phyloP scores from a whole-genome alignment of 1,140 invertebrate species.

The Plodia interpunctella region DNA sequence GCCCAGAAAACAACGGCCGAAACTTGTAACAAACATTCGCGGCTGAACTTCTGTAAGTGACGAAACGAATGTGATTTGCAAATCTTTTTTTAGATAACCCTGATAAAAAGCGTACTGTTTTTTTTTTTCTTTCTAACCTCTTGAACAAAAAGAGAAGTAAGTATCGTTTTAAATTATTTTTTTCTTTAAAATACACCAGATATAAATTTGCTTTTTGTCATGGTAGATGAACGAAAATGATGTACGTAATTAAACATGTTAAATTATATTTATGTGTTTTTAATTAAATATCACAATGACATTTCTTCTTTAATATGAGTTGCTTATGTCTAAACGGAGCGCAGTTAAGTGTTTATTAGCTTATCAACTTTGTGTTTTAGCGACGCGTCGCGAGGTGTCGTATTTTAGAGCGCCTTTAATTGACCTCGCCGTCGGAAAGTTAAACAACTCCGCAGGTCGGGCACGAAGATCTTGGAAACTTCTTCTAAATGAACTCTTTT shows the following conservation, averaged over 20 bases:
- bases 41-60: not conserved
- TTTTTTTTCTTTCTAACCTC: too few relatives aligned
- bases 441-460: not conserved
- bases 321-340: not conserved
- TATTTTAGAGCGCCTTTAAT: not conserved
- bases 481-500: not conserved
- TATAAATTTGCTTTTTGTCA: too few relatives aligned
- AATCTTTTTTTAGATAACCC: not conserved
- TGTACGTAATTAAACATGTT: too few relatives aligned
- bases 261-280: too few relatives aligned
- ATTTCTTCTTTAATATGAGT: too few relatives aligned
- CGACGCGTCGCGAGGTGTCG: not conserved
- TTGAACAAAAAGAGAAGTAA: too few relatives aligned
- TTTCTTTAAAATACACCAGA: too few relatives aligned
- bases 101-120: too few relatives aligned
- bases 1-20: constrained; percentile 35
- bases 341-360: not conserved
- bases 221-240: too few relatives aligned
- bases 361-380: not conserved
- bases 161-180: too few relatives aligned
- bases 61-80: not conserved
- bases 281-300: too few relatives aligned
- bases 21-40: constrained; percentile 33
- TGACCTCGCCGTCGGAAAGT: not conserved
- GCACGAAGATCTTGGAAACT: not conserved